Evolutionary conservation across 2,888 invertebrate genomes (phyloP), one percentile per base, ranked within the genome.

Genomic region (Psylliodes chrysocephalus): DNA sequence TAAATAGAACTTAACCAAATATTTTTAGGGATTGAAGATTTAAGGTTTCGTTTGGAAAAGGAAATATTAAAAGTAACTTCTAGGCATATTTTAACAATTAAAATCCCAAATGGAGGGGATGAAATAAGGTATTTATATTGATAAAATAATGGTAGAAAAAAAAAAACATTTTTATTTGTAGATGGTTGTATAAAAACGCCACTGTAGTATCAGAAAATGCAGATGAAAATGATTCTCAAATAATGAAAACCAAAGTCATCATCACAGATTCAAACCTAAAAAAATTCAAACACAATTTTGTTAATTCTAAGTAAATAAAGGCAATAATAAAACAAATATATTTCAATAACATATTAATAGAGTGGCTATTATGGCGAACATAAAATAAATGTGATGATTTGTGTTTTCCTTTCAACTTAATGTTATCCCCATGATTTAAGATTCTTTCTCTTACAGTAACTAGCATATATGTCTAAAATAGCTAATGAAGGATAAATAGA

Each of bases 101-200:
- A 63, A 56, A 64, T 75, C 46, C 67, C 70, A 22, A 69, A 60
- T 61, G 75, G 75, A 7, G 71, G 75, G n/a, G 73, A 76, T 17
- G 75, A 74, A 64, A 70, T 74, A 7, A 67, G 71, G 71, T 73
- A 66, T 42, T 14, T 8, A n/a, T 51, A 47, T 22, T 2, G 3
- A n/a, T 22, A 33, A 15, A 35, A 6, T 28, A 19, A 18, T 33
- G 22, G 38, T 22, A 1, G 10, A 14, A 12, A 42, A 17, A 14
- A 35, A 35, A 12, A 17, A 38, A 22, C 28, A n/a, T 38, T 51
- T 35, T 49, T 44, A 22, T 53, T 62, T 65, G 52, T 47, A 74
- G 74, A 25, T 76, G 75, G 75, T 57, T 76, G 38, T 72, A 72
- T 56, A 75, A 75, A 64, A 73, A 75, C 61, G 49, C 72, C 15